Evolutionary conservation across 2,113 vertebrate species (phyloP), one percentile per base, ranked within the genome.

Genomic region (Diglossa brunneiventris): DNA sequence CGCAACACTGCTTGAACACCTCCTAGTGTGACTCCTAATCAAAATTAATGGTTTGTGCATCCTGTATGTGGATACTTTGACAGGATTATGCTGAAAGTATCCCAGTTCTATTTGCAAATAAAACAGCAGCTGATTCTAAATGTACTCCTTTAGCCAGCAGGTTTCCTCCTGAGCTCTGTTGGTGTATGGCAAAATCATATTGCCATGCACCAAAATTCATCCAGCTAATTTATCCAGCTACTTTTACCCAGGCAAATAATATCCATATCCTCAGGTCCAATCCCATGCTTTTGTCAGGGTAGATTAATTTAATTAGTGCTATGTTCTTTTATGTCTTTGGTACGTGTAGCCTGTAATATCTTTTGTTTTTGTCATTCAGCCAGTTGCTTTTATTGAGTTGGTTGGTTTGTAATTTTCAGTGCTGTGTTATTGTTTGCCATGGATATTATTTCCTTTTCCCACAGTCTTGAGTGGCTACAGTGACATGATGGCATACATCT

Each of bases 1-100:
- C 13, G 39, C 0, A 0, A 10, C 5, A 2, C 52, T 56, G 23
- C 49, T 83, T 59, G 58, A 92, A 56, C 28, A 52, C 12, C 10
- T 26, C 14, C 16, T 90, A 13, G n/a, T n/a, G 46, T 74, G 76
- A 56, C 22, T 83, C 28, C 22, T 55, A 72, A 83, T 76, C 44
- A 64, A 49, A 86, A 80, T 46, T 20, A 59, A 73, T 47, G 33
- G 15, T 50, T 59, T 87, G 22, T n/a, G 18, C 14, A 19, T 63
- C 30, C 16, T 28, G 85, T 24, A 15, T 41, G 15, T 69, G 18
- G 23, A 6, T 56, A 15, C 3, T 66, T 61, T 79, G 66, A 63
- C 20, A 78, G 39, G 17, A 11, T 79, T 87, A 16, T 52, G 12
- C 35, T 72, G 35, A 24, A 79, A 58, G 11, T 59, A 67, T 35